These are phyloP conservation scores for Peucedramus taeniatus DNA, from an alignment of 2,113 vertebrate species.

Conservation along the genomic window DNA sequence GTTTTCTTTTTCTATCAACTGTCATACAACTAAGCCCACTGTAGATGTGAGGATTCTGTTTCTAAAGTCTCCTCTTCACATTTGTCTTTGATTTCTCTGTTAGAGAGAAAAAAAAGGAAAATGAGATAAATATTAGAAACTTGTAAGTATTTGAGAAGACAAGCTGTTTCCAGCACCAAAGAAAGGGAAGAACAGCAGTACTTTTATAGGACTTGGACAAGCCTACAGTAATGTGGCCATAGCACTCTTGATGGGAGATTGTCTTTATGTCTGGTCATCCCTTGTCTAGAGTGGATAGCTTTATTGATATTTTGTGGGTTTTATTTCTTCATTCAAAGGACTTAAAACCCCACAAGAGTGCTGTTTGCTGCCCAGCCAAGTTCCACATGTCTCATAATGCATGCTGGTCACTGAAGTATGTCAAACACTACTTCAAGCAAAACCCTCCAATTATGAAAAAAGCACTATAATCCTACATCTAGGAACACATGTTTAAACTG, in stretches of 20 bases:
- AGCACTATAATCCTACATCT: not conserved
- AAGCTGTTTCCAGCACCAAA: not conserved
- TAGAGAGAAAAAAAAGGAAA: no score
- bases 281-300: not conserved
- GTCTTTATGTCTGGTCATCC: not conserved
- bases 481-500: slow-evolving; percentile 19
- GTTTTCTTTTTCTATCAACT: not conserved
- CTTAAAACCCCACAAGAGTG: not conserved
- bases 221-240: not conserved
- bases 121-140: not conserved
- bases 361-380: not conserved
- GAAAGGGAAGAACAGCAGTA: not conserved
- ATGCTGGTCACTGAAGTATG: not conserved
- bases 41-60: not conserved
- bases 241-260: not conserved
- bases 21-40: not conserved
- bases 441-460: slow-evolving; percentile 15
- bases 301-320: not conserved
- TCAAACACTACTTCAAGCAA: not conserved
- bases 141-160: not conserved
- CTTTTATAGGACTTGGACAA: not conserved
- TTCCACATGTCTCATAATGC: not conserved
- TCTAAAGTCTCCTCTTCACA: not conserved
- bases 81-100: not conserved
- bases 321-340: not conserved